Conservation (phyloP, 2,113 vertebrate genomes). For the Echinops telfairi region DNA sequence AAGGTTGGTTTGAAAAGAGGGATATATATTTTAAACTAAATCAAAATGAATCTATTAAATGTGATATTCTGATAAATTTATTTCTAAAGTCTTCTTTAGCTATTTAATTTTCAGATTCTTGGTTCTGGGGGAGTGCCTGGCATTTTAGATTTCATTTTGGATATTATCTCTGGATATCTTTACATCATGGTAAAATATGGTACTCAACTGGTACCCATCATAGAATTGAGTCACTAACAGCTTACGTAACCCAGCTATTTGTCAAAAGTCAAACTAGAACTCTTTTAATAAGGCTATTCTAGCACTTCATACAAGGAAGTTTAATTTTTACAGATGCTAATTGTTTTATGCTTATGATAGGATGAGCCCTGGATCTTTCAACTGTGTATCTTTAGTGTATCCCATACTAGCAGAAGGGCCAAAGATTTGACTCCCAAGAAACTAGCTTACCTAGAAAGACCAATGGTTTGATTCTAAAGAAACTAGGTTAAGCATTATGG, state of each 20-base stretch:
- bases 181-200: neutral
- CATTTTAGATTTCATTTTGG: too few relatives aligned
- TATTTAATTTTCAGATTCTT: neutral
- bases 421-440: slow-evolving; percentile 18
- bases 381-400: slow-evolving; percentile 3
- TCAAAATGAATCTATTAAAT: neutral
- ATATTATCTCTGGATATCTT: neutral
- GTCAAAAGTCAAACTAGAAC: neutral
- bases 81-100: slow-evolving; percentile 7
- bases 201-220: neutral
- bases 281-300: neutral
- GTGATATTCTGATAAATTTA: neutral
- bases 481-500: slow-evolving; percentile 46
- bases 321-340: neutral
- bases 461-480: neutral
- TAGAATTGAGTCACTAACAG: neutral
- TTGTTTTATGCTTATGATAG: neutral
- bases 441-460: slow-evolving; percentile 40
- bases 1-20: neutral
- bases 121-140: too few relatives aligned
- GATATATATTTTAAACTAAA: neutral
- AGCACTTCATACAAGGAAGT: neutral
- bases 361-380: slow-evolving; percentile 24
- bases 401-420: neutral
- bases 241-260: neutral